phyloP scores from a whole-genome alignment of 2,888 invertebrate species.

The Eupithecia pulchellata region DNA sequence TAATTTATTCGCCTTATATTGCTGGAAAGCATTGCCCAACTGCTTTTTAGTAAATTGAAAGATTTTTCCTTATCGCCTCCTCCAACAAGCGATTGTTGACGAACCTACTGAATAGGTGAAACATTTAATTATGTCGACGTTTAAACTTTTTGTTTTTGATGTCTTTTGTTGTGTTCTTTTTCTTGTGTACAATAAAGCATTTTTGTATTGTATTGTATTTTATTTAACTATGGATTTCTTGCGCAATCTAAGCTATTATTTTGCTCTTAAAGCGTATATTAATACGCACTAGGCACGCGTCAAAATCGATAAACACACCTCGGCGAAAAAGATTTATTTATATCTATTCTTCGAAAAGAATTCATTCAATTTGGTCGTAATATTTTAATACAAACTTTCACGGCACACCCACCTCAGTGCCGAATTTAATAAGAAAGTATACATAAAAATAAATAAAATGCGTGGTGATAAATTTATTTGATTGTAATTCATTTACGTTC shows the following conservation, averaged over 20 bases:
- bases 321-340: conserved; percentile 33
- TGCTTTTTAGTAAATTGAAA: background rate
- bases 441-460: conserved; percentile 51
- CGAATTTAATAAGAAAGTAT: conserved; percentile 60
- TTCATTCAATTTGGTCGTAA: conserved; percentile 47
- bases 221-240: background rate
- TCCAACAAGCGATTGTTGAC: background rate
- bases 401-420: conserved; percentile 53
- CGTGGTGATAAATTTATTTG: conserved; percentile 55
- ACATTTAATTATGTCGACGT: too few species aligned
- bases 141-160: too few species aligned
- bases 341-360: conserved; percentile 36
- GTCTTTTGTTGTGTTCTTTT: too few species aligned
- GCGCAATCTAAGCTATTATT: background rate
- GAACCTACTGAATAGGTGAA: background rate
- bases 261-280: conserved; percentile 18
- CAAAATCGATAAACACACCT: conserved; percentile 42
- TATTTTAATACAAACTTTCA: conserved; percentile 54
- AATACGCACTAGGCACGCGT: conserved; percentile 35
- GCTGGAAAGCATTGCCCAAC: background rate
- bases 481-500: conserved; percentile 53
- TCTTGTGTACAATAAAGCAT: too few species aligned
- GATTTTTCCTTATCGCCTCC: background rate
- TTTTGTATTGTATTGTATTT: background rate
- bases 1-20: background rate